Percentiles rank a stretch among this genome's conserved stretches.
These are phyloP conservation scores for Eptesicus fuscus DNA, from an alignment of 2,113 vertebrate genomes.

Conservation along the genomic window DNA sequence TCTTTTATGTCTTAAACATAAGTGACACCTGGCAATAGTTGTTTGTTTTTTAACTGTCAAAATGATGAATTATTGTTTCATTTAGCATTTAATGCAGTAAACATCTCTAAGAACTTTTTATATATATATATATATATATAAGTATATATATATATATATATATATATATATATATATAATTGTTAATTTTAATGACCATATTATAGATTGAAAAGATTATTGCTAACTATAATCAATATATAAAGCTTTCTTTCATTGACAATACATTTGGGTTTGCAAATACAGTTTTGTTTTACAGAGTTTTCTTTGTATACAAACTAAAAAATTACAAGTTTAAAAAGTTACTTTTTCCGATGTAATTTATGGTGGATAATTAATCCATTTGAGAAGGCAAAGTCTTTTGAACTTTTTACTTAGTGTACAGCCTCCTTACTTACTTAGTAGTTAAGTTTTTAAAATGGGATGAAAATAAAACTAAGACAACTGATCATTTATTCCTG, in stretches of 20 bases:
- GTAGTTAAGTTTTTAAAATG: neutral
- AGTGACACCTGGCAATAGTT: neutral
- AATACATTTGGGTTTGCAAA: neutral
- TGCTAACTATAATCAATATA: neutral
- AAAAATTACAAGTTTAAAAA: neutral
- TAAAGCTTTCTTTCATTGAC: neutral
- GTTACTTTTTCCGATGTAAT: neutral
- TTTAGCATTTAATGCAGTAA: neutral
- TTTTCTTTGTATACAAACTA: neutral
- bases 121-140: neutral
- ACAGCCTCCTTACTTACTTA: neutral
- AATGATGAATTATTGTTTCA: neutral
- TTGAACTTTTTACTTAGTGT: neutral
- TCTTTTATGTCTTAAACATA: neutral
- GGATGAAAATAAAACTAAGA: neutral
- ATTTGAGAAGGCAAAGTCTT: neutral
- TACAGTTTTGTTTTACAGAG: neutral
- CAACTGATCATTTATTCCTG: neutral
- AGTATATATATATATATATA: neutral
- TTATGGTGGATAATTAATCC: neutral
- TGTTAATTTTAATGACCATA: neutral
- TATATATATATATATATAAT: neutral
- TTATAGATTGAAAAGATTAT: neutral
- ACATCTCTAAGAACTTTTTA: neutral
- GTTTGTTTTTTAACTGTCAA: neutral